Evolutionary conservation across 2,797 vertebrate genomes (phyloP).

Genomic region (Jordanella pulchra): DNA sequence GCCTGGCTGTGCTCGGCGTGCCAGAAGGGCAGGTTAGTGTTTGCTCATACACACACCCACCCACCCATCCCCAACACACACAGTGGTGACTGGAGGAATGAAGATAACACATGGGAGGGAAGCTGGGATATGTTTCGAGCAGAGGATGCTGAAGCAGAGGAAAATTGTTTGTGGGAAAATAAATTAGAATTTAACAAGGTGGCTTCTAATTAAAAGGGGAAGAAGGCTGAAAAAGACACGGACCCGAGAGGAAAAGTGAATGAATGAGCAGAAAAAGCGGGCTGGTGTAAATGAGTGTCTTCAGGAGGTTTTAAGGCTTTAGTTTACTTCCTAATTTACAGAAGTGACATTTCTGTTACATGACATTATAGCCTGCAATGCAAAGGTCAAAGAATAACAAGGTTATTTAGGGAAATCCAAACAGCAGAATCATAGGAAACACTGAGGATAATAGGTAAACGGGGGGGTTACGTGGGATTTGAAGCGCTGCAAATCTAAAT

Average conservation of each 20-base stretch:
- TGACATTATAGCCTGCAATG: background rate
- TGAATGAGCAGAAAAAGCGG: conserved; percentile 25
- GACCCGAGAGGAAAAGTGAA: conserved; percentile 45
- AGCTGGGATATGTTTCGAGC: conserved; percentile 29
- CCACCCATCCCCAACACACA: conserved; percentile 3
- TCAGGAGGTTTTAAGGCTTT: conserved; percentile 2
- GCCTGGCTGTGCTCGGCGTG: conserved; percentile 91
- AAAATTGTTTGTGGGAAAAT: background rate
- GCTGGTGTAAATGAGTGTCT: conserved; percentile 5
- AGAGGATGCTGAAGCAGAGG: conserved; percentile 14
- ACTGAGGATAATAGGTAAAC: background rate
- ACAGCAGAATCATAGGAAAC: background rate
- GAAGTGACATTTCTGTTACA: background rate
- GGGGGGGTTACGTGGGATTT: background rate
- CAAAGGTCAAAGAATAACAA: background rate
- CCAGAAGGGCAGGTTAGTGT: conserved; percentile 91
- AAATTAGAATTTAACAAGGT: conserved; percentile 3
- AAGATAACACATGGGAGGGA: conserved; percentile 20
- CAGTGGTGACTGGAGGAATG: conserved; percentile 30
- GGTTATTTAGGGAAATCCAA: background rate
- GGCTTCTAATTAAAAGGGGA: conserved; percentile 5
- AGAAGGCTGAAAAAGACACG: conserved; percentile 8
- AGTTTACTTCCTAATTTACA: conserved; percentile 1
- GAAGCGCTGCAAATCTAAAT: background rate
- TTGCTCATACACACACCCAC: conserved; percentile 9